Conservation (phyloP, 2,113 vertebrate genomes). For the Cephalophus harveyi region DNA sequence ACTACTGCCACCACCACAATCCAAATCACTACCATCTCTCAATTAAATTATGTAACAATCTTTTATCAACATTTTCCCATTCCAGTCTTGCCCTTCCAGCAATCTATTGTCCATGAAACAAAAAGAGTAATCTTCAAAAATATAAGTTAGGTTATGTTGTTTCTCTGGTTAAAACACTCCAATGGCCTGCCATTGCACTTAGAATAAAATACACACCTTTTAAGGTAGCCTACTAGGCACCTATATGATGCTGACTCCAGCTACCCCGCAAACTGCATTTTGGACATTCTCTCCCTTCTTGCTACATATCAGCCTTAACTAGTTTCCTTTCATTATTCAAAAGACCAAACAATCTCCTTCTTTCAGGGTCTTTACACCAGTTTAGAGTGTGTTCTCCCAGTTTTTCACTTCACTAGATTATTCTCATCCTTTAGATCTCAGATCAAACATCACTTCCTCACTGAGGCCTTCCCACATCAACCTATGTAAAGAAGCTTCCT, state of each 20-base stretch:
- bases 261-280: not conserved
- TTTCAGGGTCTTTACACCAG: not conserved
- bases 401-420: not conserved
- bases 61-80: not conserved
- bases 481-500: not conserved
- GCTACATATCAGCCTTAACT: not conserved
- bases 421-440: not conserved
- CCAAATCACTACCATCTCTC: not conserved
- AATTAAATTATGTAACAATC: not conserved
- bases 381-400: not conserved
- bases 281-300: not conserved
- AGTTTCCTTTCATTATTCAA: not conserved
- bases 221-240: not conserved
- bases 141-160: not conserved
- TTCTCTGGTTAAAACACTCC: not conserved
- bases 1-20: not conserved
- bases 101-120: not conserved
- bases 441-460: not conserved
- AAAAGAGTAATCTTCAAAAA: not conserved
- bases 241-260: too few species aligned
- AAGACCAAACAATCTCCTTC: not conserved
- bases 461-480: not conserved
- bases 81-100: not conserved
- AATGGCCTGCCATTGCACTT: not conserved
- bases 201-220: not conserved